phyloP scores from a whole-genome alignment of 1,140 invertebrate genomes.

The Lucilia cuprina region DNA sequence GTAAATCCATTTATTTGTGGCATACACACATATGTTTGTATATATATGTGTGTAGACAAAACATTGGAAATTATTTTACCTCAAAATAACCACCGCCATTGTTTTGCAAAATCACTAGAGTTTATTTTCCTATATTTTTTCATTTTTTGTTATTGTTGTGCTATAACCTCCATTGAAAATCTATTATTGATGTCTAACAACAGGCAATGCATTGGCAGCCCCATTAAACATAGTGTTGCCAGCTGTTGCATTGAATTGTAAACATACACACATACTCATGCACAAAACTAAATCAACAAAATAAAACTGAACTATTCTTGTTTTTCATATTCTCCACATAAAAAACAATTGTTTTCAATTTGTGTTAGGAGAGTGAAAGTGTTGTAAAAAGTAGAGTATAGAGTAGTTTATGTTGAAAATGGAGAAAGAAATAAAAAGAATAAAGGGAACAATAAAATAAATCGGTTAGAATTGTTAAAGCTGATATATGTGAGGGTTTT shows the following conservation, averaged over 20 bases:
- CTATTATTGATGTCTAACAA: slow-evolving; percentile 14
- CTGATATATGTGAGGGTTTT: too few relatives aligned
- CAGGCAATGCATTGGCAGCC: neutral
- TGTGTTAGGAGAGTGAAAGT: neutral
- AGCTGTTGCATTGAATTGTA: slow-evolving; percentile 27
- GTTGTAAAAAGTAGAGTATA: neutral
- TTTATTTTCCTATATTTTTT: neutral
- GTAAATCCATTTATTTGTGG: neutral
- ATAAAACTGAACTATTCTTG: too few relatives aligned
- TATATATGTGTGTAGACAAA: neutral
- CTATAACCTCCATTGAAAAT: neutral
- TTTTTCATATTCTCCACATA: neutral
- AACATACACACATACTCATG: neutral
- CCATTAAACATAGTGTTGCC: neutral
- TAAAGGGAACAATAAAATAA: neutral
- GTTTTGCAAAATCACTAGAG: slow-evolving; percentile 18
- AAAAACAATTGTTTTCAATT: neutral
- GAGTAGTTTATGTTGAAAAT: neutral
- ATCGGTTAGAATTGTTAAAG: neutral
- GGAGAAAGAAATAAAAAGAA: neutral
- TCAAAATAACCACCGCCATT: slow-evolving; percentile 18
- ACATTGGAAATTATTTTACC: slow-evolving; percentile 10
- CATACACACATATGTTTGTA: too few relatives aligned
- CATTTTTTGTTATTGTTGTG: neutral
- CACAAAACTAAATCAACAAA: too few relatives aligned